Evolutionary conservation across 2,113 vertebrate species (phyloP).

Genomic region (Pungitius pungitius): DNA sequence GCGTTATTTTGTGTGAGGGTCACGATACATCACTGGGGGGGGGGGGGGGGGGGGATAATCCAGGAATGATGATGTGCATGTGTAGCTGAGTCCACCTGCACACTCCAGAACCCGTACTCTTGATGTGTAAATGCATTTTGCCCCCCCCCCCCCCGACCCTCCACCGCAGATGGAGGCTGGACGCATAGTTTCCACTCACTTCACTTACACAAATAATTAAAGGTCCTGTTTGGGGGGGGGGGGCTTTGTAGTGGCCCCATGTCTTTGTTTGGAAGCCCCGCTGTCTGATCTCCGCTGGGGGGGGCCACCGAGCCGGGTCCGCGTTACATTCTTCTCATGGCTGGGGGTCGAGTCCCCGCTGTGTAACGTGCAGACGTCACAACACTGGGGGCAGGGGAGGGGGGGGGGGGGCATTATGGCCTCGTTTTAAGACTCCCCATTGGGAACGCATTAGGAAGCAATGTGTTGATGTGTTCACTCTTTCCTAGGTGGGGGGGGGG

Average conservation of each 20-base stretch:
- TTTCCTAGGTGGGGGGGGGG: constrained; percentile 73
- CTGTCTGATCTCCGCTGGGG: constrained; percentile 74
- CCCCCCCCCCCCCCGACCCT: background rate
- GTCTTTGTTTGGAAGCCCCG: constrained; percentile 49
- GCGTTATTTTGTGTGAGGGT: background rate
- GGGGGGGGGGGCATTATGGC: constrained; percentile 30
- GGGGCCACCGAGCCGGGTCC: constrained; percentile 65
- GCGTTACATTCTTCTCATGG: too few relatives aligned
- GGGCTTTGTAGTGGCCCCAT: constrained; percentile 61
- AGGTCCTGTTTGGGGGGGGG: constrained; percentile 67
- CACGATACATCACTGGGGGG: background rate
- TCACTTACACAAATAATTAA: constrained; percentile 79
- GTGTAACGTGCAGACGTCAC: too few relatives aligned
- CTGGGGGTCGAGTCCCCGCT: too few relatives aligned
- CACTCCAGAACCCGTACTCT: constrained; percentile 19
- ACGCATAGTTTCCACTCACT: constrained; percentile 82
- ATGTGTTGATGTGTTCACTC: constrained; percentile 71
- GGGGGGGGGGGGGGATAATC: too few relatives aligned
- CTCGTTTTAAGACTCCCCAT: constrained; percentile 68
- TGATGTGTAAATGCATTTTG: constrained; percentile 68
- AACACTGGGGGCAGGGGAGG: constrained; percentile 19
- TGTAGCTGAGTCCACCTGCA: constrained; percentile 16
- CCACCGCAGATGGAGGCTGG: constrained; percentile 58
- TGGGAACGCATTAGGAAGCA: constrained; percentile 76
- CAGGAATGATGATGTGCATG: background rate